Conservation (phyloP, 2,113 vertebrate genomes). For the Macrotus californicus region DNA sequence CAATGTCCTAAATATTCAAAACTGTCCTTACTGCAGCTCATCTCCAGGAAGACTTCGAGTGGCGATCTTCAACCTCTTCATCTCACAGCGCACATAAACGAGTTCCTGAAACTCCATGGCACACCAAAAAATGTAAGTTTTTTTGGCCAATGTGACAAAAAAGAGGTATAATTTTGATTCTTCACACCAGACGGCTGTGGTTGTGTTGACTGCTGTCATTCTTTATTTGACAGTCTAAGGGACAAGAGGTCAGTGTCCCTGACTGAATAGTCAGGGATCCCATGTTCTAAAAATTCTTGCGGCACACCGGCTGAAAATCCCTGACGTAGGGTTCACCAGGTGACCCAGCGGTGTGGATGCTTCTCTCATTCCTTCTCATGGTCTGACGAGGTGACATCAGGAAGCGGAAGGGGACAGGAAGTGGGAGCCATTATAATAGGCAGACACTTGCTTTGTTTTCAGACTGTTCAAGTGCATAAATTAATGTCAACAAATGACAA, state of each 20-base stretch:
- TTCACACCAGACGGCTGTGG: neutral
- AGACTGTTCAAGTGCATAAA: neutral
- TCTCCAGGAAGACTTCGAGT: no score
- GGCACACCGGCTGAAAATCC: no score
- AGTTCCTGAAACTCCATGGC: neutral
- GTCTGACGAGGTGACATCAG: neutral
- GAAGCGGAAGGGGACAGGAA: neutral
- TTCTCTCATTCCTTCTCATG: neutral
- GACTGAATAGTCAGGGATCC: neutral
- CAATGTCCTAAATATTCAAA: neutral
- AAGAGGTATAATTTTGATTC: neutral
- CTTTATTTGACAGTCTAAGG: neutral
- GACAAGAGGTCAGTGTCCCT: neutral
- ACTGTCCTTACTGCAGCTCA: neutral
- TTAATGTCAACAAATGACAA: neutral
- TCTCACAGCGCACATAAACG: neutral
- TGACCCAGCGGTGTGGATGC: rapidly evolving
- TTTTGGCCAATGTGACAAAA: neutral
- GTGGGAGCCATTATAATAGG: neutral
- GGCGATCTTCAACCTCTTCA: neutral
- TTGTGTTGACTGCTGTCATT: neutral
- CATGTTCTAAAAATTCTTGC: neutral
- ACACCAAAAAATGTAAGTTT: neutral
- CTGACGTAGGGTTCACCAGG: neutral
- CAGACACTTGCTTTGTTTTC: neutral